Evolutionary conservation across 2,888 invertebrate species (phyloP).

Genomic region (Diaphora mendica): DNA sequence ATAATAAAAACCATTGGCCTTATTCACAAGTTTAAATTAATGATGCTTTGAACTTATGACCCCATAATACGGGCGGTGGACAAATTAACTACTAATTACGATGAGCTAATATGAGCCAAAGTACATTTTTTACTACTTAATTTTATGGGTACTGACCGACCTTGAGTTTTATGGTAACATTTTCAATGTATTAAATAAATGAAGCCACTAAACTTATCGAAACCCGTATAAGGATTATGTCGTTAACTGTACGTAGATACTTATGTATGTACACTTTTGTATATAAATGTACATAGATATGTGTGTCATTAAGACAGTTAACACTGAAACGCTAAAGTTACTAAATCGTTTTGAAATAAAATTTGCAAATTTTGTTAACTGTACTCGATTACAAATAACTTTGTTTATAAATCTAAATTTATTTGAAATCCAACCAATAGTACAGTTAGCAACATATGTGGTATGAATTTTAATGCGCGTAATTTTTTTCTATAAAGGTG

Average conservation of each 20-base stretch:
- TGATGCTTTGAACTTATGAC: neutral
- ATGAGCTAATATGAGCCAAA: slow-evolving; percentile 1
- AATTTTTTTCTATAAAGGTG: neutral
- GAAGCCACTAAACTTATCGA: slow-evolving; percentile 38
- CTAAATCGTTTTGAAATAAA: slow-evolving; percentile 36
- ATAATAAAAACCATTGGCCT: neutral
- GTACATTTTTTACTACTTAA: slow-evolving; percentile 1
- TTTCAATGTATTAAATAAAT: slow-evolving; percentile 20
- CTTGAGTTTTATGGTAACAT: slow-evolving; percentile 30
- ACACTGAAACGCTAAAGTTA: slow-evolving; percentile 34
- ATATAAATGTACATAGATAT: slow-evolving; percentile 7
- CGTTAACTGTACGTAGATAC: neutral
- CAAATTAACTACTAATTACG: slow-evolving; percentile 14
- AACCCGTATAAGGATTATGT: slow-evolving; percentile 10
- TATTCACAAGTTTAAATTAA: neutral
- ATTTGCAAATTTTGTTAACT: slow-evolving; percentile 21
- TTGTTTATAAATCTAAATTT: neutral
- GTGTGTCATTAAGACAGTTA: slow-evolving; percentile 34
- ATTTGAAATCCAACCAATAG: neutral
- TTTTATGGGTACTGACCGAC: slow-evolving; percentile 24
- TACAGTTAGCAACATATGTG: neutral
- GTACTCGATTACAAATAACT: slow-evolving; percentile 6
- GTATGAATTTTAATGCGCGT: neutral
- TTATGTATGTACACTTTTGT: neutral
- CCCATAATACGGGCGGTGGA: neutral